A percentile compares a stretch with the other conserved stretches of the same genome.
These are phyloP conservation scores for Zele albiditarsus DNA, from an alignment of 2,888 invertebrate genomes.

Conservation along the genomic window DNA sequence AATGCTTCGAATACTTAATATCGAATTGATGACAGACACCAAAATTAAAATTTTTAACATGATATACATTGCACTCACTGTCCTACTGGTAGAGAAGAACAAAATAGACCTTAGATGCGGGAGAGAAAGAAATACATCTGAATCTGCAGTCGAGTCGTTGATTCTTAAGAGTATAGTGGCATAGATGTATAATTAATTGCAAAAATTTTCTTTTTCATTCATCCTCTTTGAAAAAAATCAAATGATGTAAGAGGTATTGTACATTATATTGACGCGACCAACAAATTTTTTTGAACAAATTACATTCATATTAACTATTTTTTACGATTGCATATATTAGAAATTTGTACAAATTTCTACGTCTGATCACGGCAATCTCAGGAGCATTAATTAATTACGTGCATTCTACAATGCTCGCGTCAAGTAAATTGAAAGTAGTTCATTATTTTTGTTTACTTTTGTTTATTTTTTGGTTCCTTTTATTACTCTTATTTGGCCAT, in stretches of 20 bases:
- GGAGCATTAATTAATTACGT: background rate
- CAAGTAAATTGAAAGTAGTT: background rate
- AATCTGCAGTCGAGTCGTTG: slow-evolving; percentile 21
- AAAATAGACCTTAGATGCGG: background rate
- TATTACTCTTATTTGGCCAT: background rate
- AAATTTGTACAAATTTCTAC: background rate
- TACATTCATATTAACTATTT: background rate
- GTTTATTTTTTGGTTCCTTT: background rate
- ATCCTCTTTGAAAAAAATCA: slow-evolving; percentile 8
- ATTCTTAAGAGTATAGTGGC: slow-evolving; percentile 19
- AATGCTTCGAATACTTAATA: background rate
- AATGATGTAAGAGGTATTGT: slow-evolving; percentile 22
- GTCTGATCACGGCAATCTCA: background rate
- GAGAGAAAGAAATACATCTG: background rate
- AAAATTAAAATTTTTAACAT: background rate
- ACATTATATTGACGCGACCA: background rate
- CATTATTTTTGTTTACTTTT: background rate
- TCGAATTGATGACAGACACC: background rate
- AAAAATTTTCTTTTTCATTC: background rate
- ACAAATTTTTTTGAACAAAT: background rate
- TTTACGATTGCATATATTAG: background rate
- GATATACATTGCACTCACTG: slow-evolving; percentile 3
- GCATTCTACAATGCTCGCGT: background rate
- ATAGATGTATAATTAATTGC: slow-evolving; percentile 8
- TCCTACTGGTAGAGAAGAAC: background rate